A percentile compares a stretch with the other conserved stretches of the same genome.
phyloP scores from a whole-genome alignment of 2,797 vertebrate genomes.

The Psittacula derbiana region DNA sequence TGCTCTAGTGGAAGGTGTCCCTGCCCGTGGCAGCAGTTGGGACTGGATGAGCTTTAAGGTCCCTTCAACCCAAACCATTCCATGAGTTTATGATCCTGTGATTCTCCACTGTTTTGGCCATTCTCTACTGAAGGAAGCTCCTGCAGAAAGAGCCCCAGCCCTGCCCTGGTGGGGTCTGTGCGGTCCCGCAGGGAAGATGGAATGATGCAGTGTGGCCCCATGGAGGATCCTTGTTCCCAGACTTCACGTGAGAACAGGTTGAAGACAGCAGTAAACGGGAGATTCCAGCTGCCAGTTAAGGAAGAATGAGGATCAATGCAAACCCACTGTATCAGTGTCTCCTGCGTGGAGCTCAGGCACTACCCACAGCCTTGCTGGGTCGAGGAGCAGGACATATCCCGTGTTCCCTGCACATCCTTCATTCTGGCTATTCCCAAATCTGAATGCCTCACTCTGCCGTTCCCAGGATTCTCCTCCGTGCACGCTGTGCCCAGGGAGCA shows the following conservation, averaged over 20 bases:
- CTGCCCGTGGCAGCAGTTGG: neutral
- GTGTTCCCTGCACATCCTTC: accelerated
- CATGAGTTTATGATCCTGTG: neutral
- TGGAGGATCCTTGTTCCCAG: neutral
- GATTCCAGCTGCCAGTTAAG: neutral
- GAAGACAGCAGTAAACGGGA: neutral
- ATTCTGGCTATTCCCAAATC: neutral
- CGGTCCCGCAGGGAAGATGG: neutral
- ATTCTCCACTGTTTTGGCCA: neutral
- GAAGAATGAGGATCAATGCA: neutral
- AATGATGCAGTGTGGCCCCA: neutral
- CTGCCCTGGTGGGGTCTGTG: neutral
- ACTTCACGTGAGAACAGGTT: neutral
- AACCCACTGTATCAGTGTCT: accelerated
- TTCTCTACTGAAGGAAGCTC: neutral
- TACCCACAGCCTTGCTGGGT: neutral
- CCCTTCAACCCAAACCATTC: neutral
- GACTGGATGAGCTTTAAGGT: neutral
- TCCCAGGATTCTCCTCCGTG: neutral
- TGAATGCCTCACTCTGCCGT: neutral
- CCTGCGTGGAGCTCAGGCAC: neutral
- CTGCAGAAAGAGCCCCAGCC: neutral
- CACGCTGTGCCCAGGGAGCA: neutral
- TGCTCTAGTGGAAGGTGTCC: neutral
- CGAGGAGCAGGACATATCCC: neutral